phyloP scores from a whole-genome alignment of 2,113 vertebrate genomes.

The Channa maculata region DNA sequence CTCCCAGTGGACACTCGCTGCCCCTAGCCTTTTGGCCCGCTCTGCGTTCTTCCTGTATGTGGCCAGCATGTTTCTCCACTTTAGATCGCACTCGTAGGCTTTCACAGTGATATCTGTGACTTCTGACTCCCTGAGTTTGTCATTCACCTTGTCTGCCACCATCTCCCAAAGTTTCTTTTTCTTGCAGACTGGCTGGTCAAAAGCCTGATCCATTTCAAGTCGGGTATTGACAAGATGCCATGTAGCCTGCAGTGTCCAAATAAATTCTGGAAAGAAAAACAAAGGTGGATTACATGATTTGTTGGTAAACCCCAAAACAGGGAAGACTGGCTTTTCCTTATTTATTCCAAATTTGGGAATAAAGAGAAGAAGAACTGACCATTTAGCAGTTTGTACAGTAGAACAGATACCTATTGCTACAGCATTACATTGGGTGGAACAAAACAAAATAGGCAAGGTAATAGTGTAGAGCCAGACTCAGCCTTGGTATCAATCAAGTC shows the following conservation, averaged over 20 bases:
- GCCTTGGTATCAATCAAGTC: too few relatives aligned
- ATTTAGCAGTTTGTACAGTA: too few relatives aligned
- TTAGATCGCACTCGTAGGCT: conserved; percentile 84
- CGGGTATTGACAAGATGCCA: conserved; percentile 82
- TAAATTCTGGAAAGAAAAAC: conserved; percentile 75
- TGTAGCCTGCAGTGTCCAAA: conserved; percentile 84
- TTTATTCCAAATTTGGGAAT: too few relatives aligned
- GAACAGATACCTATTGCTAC: too few relatives aligned
- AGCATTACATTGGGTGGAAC: too few relatives aligned
- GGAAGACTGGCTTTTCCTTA: too few relatives aligned
- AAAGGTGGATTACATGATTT: not conserved
- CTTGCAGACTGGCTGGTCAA: conserved; percentile 84
- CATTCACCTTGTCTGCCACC: conserved; percentile 79
- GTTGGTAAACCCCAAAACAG: not conserved
- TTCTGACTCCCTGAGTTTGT: conserved; percentile 69
- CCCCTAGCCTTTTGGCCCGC: conserved; percentile 75
- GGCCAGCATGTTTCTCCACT: conserved; percentile 85
- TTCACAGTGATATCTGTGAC: conserved; percentile 63
- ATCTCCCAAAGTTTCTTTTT: conserved; percentile 85
- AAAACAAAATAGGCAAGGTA: too few relatives aligned
- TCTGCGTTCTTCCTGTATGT: conserved; percentile 84
- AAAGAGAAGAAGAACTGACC: too few relatives aligned
- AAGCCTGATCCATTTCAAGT: conserved; percentile 82
- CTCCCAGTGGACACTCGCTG: conserved; percentile 81
- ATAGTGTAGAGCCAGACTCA: too few relatives aligned